These are phyloP conservation scores for Babyrousa celebensis DNA, from an alignment of 2,797 vertebrate genomes.

Conservation along the genomic window DNA sequence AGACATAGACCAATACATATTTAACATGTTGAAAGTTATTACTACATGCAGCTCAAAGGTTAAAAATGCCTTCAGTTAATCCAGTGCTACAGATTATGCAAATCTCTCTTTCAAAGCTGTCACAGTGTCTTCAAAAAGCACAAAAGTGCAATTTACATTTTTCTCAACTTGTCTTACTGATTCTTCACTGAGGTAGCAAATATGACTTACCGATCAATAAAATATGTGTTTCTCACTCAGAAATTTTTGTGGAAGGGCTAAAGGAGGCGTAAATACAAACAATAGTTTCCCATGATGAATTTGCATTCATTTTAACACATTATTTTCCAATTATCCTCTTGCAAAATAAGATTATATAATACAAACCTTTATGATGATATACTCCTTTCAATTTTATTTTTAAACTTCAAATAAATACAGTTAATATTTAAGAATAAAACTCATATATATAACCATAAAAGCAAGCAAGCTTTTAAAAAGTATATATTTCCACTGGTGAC, in stretches of 20 bases:
- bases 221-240: neutral
- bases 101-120: neutral
- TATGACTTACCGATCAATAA: neutral
- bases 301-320: neutral
- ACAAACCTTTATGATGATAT: neutral
- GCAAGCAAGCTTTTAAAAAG: neutral
- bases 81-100: neutral
- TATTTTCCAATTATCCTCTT: neutral
- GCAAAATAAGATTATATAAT: neutral
- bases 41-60: neutral
- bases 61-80: neutral
- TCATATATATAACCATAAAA: neutral
- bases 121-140: neutral
- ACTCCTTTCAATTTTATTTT: neutral
- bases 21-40: neutral
- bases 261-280: neutral
- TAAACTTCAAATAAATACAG: constrained; percentile 18
- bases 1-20: neutral
- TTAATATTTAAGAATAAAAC: neutral
- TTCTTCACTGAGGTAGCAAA: neutral
- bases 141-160: neutral
- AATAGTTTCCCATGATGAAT: neutral
- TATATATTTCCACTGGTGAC: neutral
- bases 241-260: neutral
- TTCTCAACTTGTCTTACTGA: neutral